Percentiles rank a stretch among this genome's conserved stretches.
phyloP scores from a whole-genome alignment of 2,113 vertebrate species.

The Pygoscelis adeliae region DNA sequence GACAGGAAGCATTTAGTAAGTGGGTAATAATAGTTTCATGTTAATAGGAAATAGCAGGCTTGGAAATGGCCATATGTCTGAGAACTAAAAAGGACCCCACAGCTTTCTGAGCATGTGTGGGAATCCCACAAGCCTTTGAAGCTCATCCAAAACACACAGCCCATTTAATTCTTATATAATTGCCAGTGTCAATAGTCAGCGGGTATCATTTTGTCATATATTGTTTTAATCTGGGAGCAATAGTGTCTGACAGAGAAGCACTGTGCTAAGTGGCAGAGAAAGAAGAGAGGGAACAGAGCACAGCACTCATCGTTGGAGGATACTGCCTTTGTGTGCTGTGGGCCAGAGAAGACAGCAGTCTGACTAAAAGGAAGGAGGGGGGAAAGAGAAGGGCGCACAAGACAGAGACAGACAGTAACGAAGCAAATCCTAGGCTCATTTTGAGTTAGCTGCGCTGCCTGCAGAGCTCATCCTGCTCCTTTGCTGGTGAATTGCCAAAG shows the following conservation, averaged over 20 bases:
- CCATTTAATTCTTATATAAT: slow-evolving; percentile 64
- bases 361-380: not conserved
- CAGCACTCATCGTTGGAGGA: not conserved
- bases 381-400: not conserved
- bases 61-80: slow-evolving; percentile 43
- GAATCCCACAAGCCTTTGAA: slow-evolving; percentile 70
- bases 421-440: not conserved
- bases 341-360: not conserved
- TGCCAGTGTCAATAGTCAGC: slow-evolving; percentile 65
- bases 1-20: slow-evolving; percentile 66
- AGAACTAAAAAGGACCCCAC: slow-evolving; percentile 38
- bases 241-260: slow-evolving; percentile 53
- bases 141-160: slow-evolving; percentile 56
- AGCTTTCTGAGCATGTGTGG: slow-evolving; percentile 62
- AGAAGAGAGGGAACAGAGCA: not conserved
- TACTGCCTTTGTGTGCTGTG: not conserved
- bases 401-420: not conserved
- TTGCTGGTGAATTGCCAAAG: not conserved
- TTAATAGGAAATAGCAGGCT: slow-evolving; percentile 64
- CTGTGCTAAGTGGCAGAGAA: not conserved
- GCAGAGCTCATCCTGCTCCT: not conserved
- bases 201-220: slow-evolving; percentile 71
- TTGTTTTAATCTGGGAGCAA: slow-evolving; percentile 83
- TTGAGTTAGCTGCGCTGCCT: not conserved
- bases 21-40: slow-evolving; percentile 71